These are phyloP conservation scores for Drosophila dives DNA, from an alignment of 2,888 invertebrate species.

Conservation along the genomic window DNA sequence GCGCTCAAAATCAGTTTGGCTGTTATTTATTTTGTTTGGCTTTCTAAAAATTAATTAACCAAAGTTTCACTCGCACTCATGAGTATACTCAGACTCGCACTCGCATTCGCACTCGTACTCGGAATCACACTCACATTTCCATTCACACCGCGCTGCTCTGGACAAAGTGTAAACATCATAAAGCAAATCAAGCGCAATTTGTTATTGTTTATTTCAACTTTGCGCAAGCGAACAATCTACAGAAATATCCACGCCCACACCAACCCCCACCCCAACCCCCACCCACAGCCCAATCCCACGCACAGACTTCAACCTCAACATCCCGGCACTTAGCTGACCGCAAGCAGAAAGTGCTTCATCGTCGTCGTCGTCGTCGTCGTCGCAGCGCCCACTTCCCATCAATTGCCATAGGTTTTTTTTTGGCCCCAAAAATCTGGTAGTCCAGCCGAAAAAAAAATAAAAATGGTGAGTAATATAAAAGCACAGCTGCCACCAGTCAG, in stretches of 20 bases:
- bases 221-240: slow-evolving; percentile 62
- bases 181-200: slow-evolving; percentile 80
- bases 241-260: background rate
- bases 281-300: background rate
- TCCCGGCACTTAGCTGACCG: slow-evolving; percentile 35
- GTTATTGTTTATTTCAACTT: slow-evolving; percentile 79
- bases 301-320: background rate
- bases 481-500: slow-evolving; percentile 56
- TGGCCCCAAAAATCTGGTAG: slow-evolving; percentile 53
- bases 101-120: slow-evolving; percentile 15
- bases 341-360: slow-evolving; percentile 57
- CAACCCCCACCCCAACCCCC: background rate
- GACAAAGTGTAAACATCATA: slow-evolving; percentile 72
- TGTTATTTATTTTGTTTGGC: slow-evolving; percentile 69
- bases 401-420: slow-evolving; percentile 73
- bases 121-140: slow-evolving; percentile 17
- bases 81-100: slow-evolving; percentile 22
- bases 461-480: slow-evolving; percentile 55
- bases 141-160: slow-evolving; percentile 24
- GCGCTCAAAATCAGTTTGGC: slow-evolving; percentile 45
- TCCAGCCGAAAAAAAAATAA: slow-evolving; percentile 21
- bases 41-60: slow-evolving; percentile 71
- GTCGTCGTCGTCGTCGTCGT: slow-evolving; percentile 42
- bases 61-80: slow-evolving; percentile 49
- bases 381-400: slow-evolving; percentile 64